Base-by-base conservation (phyloP, 2,113 vertebrate genomes). In the Scomber colias region DNA sequence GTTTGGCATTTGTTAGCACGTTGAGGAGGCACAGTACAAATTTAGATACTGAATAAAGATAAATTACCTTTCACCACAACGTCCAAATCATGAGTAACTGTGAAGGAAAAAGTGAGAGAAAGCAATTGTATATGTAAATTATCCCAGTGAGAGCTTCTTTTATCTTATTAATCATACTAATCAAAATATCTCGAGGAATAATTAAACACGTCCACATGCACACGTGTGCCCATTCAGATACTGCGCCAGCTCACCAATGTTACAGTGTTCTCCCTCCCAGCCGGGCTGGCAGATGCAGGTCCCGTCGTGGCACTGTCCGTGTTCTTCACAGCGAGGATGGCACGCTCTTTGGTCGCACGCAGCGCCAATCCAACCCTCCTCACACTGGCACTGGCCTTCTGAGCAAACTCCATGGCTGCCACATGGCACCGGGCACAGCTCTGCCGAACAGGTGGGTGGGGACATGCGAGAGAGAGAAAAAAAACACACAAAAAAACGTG, bases 191-290 rank as follows among this genome's bases (percentile, higher is more conserved):
- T 75, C 67, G 67, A 16, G 49, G 57, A 80, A 71, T 75, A 84
- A 78, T 65, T 56, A 57, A 82, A 84, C 65, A 68, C 81, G 56
- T 76, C 71, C 79, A 87, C 65, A 15, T 46, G 51, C 65, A 48
- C 16, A 11, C 7, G 6, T 40, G 35, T 9, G 31, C 31, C 1
- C 31, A 35, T 6, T 8, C 6, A 35, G 6, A 35, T 7, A 35
- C 35, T 7, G 9, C 8, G 35, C 5, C 5, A 14, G 59, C 97
- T 96, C 95, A 99, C 98, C 98, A 11, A 98, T 98, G 83, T 97
- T 97, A 86, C 98, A 99, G 92, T 98, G 97, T 77, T 99, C 98
- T 35, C 98, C 98, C 90, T 99, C 98, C 98, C 98, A 99, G 90
- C 98, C 98, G 0, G 97, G 96, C 89, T 97, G 98, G 90, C 98